phyloP scores from a whole-genome alignment of 2,113 vertebrate species.

The Rhineura floridana region DNA sequence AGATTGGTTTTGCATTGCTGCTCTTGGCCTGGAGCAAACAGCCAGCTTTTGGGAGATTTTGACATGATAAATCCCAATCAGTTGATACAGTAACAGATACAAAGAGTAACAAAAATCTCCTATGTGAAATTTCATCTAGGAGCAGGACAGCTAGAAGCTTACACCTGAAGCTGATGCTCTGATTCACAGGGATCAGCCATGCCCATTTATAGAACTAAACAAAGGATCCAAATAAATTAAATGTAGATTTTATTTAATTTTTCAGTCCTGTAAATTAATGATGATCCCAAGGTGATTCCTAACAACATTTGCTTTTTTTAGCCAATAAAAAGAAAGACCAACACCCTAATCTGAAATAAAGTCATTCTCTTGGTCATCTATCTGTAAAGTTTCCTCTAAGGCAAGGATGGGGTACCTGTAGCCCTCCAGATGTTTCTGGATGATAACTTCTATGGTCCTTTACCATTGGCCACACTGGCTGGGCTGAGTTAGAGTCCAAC shows the following conservation, averaged over 20 bases:
- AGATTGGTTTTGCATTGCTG: background rate
- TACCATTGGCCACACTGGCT: background rate
- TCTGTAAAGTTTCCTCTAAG: background rate
- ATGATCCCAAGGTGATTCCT: background rate
- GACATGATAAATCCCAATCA: background rate
- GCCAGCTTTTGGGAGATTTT: background rate
- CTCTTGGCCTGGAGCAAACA: background rate
- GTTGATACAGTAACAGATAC: too few relatives aligned
- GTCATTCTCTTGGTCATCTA: background rate
- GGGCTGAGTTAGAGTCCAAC: background rate
- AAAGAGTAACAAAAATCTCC: too few relatives aligned
- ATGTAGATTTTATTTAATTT: too few relatives aligned
- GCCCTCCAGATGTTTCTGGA: background rate
- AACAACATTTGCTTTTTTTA: background rate
- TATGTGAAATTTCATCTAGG: background rate
- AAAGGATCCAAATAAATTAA: background rate
- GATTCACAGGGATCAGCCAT: too few relatives aligned
- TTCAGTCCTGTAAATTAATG: background rate
- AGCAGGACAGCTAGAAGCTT: background rate
- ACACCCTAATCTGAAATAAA: background rate
- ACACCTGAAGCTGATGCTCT: background rate
- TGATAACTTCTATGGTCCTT: background rate
- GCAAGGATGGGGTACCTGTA: background rate
- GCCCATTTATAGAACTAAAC: too few relatives aligned
- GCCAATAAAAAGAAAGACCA: background rate